Evolutionary conservation across 2,888 invertebrate genomes (phyloP).

Genomic region (Scaptomyza polygonia): DNA sequence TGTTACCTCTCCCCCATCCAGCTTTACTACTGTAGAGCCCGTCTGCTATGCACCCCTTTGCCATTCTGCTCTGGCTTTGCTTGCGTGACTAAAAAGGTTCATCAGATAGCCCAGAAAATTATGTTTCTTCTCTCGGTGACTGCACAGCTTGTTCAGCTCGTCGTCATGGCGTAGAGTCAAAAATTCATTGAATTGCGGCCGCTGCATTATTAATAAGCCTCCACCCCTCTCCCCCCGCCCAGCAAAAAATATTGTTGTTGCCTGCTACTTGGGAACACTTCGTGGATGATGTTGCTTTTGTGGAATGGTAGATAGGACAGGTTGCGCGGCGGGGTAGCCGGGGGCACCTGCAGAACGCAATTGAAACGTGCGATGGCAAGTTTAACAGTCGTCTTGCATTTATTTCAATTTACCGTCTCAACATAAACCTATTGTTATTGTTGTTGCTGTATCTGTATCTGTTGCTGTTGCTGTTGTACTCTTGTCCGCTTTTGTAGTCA

Average conservation of each 20-base stretch:
- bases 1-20: constrained; percentile 6
- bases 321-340: neutral
- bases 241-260: constrained; percentile 64
- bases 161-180: constrained; percentile 64
- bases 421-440: constrained; percentile 11
- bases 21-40: neutral
- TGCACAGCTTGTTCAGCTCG: constrained; percentile 10
- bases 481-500: constrained; percentile 32
- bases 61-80: constrained; percentile 4
- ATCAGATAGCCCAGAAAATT: constrained; percentile 75
- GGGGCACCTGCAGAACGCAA: constrained; percentile 58
- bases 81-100: constrained; percentile 74
- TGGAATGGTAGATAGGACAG: neutral
- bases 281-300: constrained; percentile 45
- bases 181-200: constrained; percentile 81
- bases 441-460: constrained; percentile 15
- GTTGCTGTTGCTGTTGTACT: constrained; percentile 20
- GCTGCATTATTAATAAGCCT: constrained; percentile 77
- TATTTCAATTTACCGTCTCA: constrained; percentile 75
- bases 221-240: too few relatives aligned
- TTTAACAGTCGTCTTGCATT: constrained; percentile 78
- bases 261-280: constrained; percentile 54
- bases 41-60: constrained; percentile 7
- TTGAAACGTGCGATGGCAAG: constrained; percentile 79
- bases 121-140: constrained; percentile 50